Evolutionary conservation across 2,888 invertebrate species (phyloP).

Genomic region (Dinocampus coccinellae): DNA sequence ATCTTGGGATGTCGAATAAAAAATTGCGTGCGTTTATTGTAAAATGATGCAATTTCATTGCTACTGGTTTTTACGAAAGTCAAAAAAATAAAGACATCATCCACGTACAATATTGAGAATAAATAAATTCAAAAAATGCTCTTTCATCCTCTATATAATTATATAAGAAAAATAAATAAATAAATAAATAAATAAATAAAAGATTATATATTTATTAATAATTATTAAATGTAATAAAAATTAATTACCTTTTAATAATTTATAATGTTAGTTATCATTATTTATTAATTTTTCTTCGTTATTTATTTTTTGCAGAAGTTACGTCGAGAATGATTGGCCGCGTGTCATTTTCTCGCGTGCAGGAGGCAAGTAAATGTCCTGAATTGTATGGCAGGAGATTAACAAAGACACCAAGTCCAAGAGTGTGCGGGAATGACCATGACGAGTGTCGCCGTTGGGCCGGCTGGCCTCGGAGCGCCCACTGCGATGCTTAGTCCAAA

Average conservation of each 20-base stretch:
- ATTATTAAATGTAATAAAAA: neutral
- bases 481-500: constrained; percentile 63
- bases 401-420: constrained; percentile 53
- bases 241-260: neutral
- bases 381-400: constrained; percentile 20
- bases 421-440: constrained; percentile 66
- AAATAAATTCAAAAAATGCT: neutral
- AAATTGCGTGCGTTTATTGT: constrained; percentile 47
- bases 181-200: no score
- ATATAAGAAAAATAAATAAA: no score
- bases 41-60: constrained; percentile 41
- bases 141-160: neutral
- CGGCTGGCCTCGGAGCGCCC: constrained; percentile 65
- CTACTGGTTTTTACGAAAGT: neutral
- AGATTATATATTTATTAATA: neutral
- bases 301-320: constrained; percentile 26
- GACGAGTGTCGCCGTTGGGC: constrained; percentile 68
- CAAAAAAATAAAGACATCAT: neutral
- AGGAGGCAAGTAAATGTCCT: constrained; percentile 13
- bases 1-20: constrained; percentile 36
- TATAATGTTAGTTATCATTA: no score
- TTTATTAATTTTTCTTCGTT: neutral
- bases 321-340: constrained; percentile 29
- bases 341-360: constrained; percentile 12
- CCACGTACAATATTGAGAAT: no score